Evolutionary conservation across 2,888 invertebrate genomes (phyloP).

Genomic region (Neoscelio sp.): DNA sequence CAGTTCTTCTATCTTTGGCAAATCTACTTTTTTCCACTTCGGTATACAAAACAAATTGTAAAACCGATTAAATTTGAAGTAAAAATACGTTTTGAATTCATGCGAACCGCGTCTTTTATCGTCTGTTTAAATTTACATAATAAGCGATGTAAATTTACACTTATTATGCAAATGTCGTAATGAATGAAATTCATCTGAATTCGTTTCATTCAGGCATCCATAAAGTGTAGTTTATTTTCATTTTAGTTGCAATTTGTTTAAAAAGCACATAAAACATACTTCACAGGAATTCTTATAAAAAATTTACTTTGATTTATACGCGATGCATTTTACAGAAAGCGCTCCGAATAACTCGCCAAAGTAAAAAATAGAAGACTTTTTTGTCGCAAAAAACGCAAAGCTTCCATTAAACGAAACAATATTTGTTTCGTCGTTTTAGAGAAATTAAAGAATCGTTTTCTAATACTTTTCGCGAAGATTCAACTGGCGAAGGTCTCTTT

Average conservation of each 20-base stretch:
- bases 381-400: no score
- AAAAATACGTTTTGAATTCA: conserved; percentile 20
- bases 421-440: no score
- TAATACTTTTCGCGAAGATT: no score
- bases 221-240: conserved; percentile 50
- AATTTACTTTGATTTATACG: conserved; percentile 22
- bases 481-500: no score
- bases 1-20: conserved; percentile 20
- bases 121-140: conserved; percentile 43
- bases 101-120: conserved; percentile 36
- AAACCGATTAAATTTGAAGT: conserved; percentile 18
- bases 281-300: conserved; percentile 1
- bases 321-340: background rate
- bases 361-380: no score
- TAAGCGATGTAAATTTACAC: conserved; percentile 52
- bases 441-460: no score
- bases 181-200: conserved; percentile 57
- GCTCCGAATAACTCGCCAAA: background rate
- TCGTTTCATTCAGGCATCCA: conserved; percentile 37
- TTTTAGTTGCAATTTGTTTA: conserved; percentile 42
- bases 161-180: conserved; percentile 56
- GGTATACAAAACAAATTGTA: conserved; percentile 14
- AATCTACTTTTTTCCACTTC: conserved; percentile 22
- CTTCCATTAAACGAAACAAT: no score
- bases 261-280: conserved; percentile 25